Conservation (phyloP, 1,140 invertebrate genomes). For the Anastrepha ludens region DNA sequence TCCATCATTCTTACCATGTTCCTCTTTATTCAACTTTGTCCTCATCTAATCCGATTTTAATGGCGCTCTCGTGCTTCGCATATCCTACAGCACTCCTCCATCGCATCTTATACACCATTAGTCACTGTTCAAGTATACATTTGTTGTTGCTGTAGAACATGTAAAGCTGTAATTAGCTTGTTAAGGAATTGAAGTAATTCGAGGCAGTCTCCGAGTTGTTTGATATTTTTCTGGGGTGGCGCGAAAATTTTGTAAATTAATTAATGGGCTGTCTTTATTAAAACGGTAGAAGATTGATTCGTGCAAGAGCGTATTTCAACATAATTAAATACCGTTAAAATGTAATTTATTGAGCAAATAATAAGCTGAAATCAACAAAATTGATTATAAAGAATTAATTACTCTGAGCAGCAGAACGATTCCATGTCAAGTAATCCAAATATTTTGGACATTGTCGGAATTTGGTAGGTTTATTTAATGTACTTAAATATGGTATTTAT, state of each 20-base stretch:
- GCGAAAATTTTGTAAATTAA: not conserved
- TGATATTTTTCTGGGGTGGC: not conserved
- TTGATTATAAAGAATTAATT: not conserved
- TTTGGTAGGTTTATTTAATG: not conserved
- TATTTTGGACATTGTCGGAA: no score
- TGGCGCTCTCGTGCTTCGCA: not conserved
- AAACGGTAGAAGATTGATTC: not conserved
- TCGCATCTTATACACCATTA: no score
- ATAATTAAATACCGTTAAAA: not conserved
- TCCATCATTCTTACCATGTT: no score
- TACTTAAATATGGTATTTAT: no score
- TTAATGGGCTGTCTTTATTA: not conserved
- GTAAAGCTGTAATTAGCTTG: not conserved
- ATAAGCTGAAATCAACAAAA: not conserved
- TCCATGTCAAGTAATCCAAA: no score
- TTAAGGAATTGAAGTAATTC: not conserved
- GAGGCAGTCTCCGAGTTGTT: not conserved
- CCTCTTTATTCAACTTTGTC: no score
- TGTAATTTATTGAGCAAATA: not conserved
- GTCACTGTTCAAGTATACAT: no score
- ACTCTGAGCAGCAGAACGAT: no score
- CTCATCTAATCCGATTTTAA: not conserved
- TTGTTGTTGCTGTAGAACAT: no score
- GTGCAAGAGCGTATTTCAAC: not conserved
- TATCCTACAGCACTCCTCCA: no score